phyloP scores from a whole-genome alignment of 2,888 invertebrate genomes.

The Harpalus rufipes region DNA sequence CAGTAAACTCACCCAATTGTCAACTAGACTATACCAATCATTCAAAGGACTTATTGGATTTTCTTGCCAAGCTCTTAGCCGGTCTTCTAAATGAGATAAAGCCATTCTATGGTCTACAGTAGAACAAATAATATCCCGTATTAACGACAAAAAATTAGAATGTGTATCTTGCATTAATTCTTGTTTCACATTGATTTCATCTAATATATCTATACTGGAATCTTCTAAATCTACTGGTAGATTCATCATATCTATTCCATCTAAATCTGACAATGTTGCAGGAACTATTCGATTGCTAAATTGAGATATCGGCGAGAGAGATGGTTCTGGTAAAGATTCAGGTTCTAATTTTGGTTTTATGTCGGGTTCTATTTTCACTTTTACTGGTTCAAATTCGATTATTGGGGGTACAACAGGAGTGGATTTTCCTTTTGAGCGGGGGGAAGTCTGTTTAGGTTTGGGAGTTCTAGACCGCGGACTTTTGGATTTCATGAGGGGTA shows the following conservation, averaged over 20 bases:
- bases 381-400: conserved; percentile 27
- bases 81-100: conserved; percentile 85
- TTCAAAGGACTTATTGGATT: conserved; percentile 90
- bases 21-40: conserved; percentile 86
- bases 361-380: conserved; percentile 54
- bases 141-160: conserved; percentile 91
- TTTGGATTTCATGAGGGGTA: conserved; percentile 61
- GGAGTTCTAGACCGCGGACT: conserved; percentile 50
- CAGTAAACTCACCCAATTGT: conserved; percentile 87
- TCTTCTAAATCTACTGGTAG: conserved; percentile 87
- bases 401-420: conserved; percentile 67
- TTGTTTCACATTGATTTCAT: conserved; percentile 78
- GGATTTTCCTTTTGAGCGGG: conserved; percentile 56
- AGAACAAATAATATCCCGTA: conserved; percentile 92
- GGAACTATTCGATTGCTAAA: conserved; percentile 74
- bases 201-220: conserved; percentile 78
- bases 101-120: conserved; percentile 91
- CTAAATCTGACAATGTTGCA: conserved; percentile 79
- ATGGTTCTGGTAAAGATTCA: conserved; percentile 16
- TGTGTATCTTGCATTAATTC: conserved; percentile 89
- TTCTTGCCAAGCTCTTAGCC: conserved; percentile 86
- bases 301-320: conserved; percentile 70
- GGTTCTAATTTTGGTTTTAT: conserved; percentile 65
- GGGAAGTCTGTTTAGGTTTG: conserved; percentile 61
- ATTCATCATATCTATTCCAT: conserved; percentile 87